Evolutionary conservation across 2,888 invertebrate species (phyloP).

Genomic region (Sarcophaga rosellei): DNA sequence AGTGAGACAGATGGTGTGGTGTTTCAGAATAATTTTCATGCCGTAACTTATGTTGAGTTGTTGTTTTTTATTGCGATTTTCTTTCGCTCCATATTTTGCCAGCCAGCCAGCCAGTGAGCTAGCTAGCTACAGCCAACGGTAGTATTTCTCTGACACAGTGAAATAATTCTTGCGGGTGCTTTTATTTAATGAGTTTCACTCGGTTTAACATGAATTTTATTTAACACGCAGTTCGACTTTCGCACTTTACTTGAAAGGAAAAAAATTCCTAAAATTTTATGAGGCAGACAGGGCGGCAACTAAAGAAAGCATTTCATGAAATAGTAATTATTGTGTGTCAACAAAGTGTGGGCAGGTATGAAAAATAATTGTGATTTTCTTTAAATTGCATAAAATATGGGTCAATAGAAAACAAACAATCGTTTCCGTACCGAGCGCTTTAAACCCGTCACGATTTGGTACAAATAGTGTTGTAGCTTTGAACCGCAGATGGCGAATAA

Average conservation of each 20-base stretch:
- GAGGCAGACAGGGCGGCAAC: background rate
- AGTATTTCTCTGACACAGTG: background rate
- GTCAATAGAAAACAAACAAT: background rate
- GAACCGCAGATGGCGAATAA: too few species aligned
- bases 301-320: background rate
- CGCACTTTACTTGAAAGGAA: background rate
- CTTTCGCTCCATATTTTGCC: background rate
- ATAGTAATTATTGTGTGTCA: background rate
- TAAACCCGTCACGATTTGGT: too few species aligned
- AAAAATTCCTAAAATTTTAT: conserved; percentile 25
- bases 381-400: background rate
- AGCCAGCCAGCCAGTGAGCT: too few species aligned
- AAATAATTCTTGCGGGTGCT: conserved; percentile 35
- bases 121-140: background rate
- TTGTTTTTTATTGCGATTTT: background rate
- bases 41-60: background rate
- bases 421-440: too few species aligned
- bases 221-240: conserved; percentile 23
- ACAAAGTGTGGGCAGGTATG: background rate
- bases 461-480: too few species aligned
- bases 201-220: conserved; percentile 34
- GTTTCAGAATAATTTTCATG: background rate
- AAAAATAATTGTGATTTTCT: background rate
- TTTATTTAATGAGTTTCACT: conserved; percentile 39
- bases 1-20: background rate